phyloP scores from a whole-genome alignment of 1,140 invertebrate genomes.

The Acromyrmex heyeri region DNA sequence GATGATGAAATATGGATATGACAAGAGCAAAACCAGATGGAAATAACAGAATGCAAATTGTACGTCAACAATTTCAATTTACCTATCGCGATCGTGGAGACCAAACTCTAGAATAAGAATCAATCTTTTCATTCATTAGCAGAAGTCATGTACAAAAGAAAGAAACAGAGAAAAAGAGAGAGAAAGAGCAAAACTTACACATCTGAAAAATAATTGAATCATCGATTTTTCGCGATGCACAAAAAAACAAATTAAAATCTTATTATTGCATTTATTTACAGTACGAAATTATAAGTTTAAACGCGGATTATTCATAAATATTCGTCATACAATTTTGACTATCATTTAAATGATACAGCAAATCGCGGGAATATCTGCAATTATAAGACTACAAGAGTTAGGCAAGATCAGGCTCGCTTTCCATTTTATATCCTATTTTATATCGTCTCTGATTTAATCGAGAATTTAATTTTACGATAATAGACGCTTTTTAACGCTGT shows the following conservation, averaged over 20 bases:
- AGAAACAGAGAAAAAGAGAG: too few relatives aligned
- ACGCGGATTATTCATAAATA: conserved; percentile 37
- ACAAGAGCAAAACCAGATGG: conserved; percentile 45
- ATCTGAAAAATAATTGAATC: conserved; percentile 13
- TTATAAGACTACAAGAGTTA: conserved; percentile 47
- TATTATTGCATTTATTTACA: conserved; percentile 11
- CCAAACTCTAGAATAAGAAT: conserved; percentile 51
- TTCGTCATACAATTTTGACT: conserved; percentile 17
- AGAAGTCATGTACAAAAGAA: conserved; percentile 5
- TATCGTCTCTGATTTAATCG: conserved; percentile 56
- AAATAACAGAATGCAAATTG: conserved; percentile 43
- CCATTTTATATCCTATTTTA: conserved; percentile 65
- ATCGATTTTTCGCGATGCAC: not conserved
- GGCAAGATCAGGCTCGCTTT: conserved; percentile 61
- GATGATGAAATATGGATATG: not conserved
- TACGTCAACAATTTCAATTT: conserved; percentile 52
- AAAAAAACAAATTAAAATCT: conserved; percentile 4
- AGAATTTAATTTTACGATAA: conserved; percentile 39
- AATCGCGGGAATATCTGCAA: conserved; percentile 54
- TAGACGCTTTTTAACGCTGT: conserved; percentile 28
- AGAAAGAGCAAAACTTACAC: not conserved
- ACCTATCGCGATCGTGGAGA: conserved; percentile 35
- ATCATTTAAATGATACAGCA: conserved; percentile 16
- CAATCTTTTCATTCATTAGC: conserved; percentile 44
- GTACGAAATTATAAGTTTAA: not conserved